phyloP scores from a whole-genome alignment of 2,797 vertebrate genomes.

The Platalea minor region DNA sequence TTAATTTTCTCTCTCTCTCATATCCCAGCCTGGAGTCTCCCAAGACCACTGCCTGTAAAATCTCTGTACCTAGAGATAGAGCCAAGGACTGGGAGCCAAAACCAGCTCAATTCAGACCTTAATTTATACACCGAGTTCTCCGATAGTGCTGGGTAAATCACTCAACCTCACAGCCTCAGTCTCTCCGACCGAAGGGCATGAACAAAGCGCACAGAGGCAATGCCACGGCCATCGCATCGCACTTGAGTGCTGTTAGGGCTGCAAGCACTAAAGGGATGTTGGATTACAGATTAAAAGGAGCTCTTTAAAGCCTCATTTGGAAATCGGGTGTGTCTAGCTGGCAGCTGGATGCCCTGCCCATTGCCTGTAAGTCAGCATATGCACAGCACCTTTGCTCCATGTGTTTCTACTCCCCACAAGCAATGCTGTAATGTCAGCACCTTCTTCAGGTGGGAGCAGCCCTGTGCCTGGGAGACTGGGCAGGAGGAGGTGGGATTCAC shows the following conservation, averaged over 20 bases:
- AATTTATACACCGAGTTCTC: background rate
- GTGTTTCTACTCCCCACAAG: background rate
- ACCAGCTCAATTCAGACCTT: background rate
- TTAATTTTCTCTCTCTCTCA: background rate
- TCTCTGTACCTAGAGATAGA: background rate
- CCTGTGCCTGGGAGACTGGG: no score
- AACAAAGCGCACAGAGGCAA: rapidly evolving
- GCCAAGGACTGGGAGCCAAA: background rate
- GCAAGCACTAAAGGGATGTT: background rate
- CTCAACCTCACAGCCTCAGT: background rate
- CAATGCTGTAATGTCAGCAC: rapidly evolving
- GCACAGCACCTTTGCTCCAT: rapidly evolving
- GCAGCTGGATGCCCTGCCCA: background rate
- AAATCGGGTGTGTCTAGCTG: background rate
- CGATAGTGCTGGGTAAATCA: rapidly evolving
- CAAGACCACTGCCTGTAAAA: background rate
- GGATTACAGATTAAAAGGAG: background rate
- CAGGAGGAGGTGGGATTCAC: background rate
- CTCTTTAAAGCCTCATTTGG: background rate
- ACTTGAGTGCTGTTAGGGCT: rapidly evolving
- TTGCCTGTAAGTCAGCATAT: background rate
- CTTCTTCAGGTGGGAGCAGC: background rate
- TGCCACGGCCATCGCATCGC: rapidly evolving
- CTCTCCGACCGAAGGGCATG: background rate
- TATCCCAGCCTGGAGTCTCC: background rate